Evolutionary conservation across 2,797 vertebrate species (phyloP).

Genomic region (Esox masquinongy): DNA sequence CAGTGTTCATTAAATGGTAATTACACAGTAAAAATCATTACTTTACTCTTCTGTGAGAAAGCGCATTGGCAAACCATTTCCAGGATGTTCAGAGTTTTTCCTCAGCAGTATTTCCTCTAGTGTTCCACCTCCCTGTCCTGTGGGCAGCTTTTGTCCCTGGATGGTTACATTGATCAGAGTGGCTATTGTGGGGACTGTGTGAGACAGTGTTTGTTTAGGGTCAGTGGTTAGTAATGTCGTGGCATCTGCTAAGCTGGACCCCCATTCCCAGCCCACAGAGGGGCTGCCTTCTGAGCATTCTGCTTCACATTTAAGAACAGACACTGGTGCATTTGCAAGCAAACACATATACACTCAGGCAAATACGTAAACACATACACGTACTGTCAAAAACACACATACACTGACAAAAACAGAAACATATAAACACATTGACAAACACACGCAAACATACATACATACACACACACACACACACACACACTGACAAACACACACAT

Average conservation of each 20-base stretch:
- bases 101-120: background rate
- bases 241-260: background rate
- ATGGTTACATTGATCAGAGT: background rate
- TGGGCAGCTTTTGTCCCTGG: background rate
- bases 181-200: background rate
- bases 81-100: background rate
- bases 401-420: background rate
- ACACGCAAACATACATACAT: background rate
- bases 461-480: background rate
- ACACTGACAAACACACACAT: background rate
- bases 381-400: background rate
- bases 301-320: background rate
- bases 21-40: background rate
- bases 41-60: background rate
- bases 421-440: background rate
- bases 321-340: no score
- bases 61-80: background rate
- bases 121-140: background rate
- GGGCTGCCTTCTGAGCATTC: background rate
- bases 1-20: background rate
- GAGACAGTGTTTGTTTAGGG: background rate
- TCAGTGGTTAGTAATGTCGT: background rate
- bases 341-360: constrained; percentile 18
- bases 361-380: constrained; percentile 13
- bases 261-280: background rate